Base-by-base conservation (phyloP, 2,888 invertebrate genomes). In the Phortica magna region DNA sequence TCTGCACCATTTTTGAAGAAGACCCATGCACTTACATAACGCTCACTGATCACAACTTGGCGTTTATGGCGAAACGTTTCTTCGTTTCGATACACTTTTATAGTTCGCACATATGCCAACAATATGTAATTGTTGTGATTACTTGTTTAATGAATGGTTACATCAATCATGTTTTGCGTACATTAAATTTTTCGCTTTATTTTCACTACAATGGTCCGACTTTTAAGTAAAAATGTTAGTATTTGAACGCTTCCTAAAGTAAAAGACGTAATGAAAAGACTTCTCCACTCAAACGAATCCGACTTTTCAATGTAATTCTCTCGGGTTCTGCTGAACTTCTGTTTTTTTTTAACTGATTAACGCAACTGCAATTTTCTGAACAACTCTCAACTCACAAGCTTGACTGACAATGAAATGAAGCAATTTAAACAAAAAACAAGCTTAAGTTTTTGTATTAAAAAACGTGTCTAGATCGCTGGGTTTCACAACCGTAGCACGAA, bases 111-210 rank as follows among this genome's bases (percentile, higher is more conserved):
- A 67, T 42, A 14, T 17, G 39, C 22, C 22, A 31, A 64, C 31
- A 48, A 31, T 64, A 64, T 68, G 48, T 48, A 71, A 71, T 71
- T 71, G 48, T 71, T 71, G 55, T 55, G 42, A 71, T 71, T 71
- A 71, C 53, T 31, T 9, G n/a, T 55, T 53, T 71, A 71, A 71
- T 71, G 70, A 71, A 42, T 71, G 70, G 53, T 55, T 71, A 55
- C 70, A 71, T 71, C 70, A 71, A 71, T 71, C 70, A 53, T 22
- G 53, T 7, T n/a, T 31, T 71, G 70, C 70, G 70, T 71, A 48
- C 48, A 7, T 22, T 61, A 22, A 7, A 61, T 59, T 7, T 59
- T 59, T 10, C 57, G 19, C 57, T 17, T 59, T 48, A 12, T 48
- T 48, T 48, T 9, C 48, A 48, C 7, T 14, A 48, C 48, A 48